Conservation (phyloP, 2,888 invertebrate species). For the Pseudococcus longispinus region DNA sequence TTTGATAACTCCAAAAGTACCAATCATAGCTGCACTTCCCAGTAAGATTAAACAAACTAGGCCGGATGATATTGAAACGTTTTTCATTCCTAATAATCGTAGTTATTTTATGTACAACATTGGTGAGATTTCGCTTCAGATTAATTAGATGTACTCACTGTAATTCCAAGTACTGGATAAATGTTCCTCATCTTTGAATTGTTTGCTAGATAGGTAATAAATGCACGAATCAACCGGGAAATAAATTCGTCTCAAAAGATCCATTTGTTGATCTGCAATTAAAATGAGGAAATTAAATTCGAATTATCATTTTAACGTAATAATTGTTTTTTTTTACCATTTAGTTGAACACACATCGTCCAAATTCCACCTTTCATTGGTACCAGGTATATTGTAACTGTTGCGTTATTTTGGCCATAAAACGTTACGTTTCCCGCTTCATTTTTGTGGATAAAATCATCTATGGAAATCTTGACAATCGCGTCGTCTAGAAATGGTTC, state of each 20-base stretch:
- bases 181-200: constrained; percentile 73
- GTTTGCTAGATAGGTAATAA: constrained; percentile 79
- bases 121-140: not conserved
- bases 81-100: constrained; percentile 82
- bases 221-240: constrained; percentile 77
- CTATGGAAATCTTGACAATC: not conserved
- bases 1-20: constrained; percentile 86
- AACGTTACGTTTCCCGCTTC: not conserved
- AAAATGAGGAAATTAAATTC: not conserved
- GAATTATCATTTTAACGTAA: no score
- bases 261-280: constrained; percentile 73
- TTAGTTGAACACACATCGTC: constrained; percentile 84
- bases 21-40: constrained; percentile 85
- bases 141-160: constrained; percentile 61
- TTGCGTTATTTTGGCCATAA: constrained; percentile 55
- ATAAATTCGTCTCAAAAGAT: constrained; percentile 71
- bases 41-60: constrained; percentile 89
- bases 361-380: constrained; percentile 91
- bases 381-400: constrained; percentile 73
- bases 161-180: constrained; percentile 77
- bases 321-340: constrained; percentile 67
- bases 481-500: not conserved
- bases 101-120: not conserved
- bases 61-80: constrained; percentile 92
- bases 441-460: not conserved